Conservation (phyloP, 2,113 vertebrate genomes). For the Clarias macrocephalus region DNA sequence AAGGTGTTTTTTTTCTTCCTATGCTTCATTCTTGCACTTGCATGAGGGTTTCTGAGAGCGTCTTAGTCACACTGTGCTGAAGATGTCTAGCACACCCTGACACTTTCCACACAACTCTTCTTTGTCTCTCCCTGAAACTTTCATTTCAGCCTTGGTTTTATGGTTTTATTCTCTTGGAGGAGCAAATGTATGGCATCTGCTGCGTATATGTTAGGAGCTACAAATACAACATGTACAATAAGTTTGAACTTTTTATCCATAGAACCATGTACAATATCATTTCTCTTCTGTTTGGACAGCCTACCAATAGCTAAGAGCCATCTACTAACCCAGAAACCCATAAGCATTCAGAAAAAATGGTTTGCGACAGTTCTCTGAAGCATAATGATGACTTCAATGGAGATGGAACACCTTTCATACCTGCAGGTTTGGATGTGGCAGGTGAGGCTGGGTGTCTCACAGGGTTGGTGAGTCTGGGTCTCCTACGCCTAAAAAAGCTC, state of each 20-base stretch:
- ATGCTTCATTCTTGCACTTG: constrained; percentile 15
- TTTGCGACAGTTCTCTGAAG: background rate
- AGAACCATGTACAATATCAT: background rate
- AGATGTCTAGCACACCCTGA: constrained; percentile 37
- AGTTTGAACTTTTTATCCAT: background rate
- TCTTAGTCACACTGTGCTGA: constrained; percentile 50
- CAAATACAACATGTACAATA: background rate
- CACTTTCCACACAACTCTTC: constrained; percentile 30
- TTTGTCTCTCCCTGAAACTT: constrained; percentile 3
- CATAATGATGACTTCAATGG: background rate
- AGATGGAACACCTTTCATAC: constrained; percentile 62
- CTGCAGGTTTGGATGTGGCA: constrained; percentile 84
- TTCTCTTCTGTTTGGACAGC: background rate
- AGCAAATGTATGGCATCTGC: background rate
- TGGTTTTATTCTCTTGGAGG: background rate
- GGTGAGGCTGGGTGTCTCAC: constrained; percentile 88
- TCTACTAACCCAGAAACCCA: background rate
- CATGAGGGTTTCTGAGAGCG: background rate
- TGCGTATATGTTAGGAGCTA: too few species aligned
- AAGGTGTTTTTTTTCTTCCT: background rate
- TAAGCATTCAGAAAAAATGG: background rate
- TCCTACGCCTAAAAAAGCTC: constrained; percentile 90
- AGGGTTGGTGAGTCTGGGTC: constrained; percentile 82
- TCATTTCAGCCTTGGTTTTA: background rate
- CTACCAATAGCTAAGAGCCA: background rate